These are phyloP conservation scores for Brotula barbata DNA, from an alignment of 2,797 vertebrate species.

Conservation along the genomic window DNA sequence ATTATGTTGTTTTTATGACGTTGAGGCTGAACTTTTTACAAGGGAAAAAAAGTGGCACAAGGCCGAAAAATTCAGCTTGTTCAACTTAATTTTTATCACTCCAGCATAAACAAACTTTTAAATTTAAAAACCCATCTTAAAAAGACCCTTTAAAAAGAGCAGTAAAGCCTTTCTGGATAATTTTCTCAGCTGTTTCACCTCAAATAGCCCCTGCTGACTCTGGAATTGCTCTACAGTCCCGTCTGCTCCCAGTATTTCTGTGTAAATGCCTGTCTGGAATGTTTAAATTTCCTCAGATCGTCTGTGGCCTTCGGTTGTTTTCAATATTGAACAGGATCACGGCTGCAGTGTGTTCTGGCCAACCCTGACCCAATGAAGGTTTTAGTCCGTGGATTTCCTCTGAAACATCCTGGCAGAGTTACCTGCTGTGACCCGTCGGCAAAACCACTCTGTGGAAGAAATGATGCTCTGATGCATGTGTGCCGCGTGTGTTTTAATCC, in stretches of 20 bases:
- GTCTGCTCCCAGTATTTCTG: neutral
- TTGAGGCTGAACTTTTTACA: too few relatives aligned
- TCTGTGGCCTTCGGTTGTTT: neutral
- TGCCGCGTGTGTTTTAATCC: too few relatives aligned
- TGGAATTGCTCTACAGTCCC: neutral
- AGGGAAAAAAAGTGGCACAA: too few relatives aligned
- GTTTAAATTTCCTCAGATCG: neutral
- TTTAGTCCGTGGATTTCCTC: constrained; percentile 17
- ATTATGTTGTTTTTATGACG: too few relatives aligned
- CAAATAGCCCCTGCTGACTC: neutral
- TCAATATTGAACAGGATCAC: constrained; percentile 9
- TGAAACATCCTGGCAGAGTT: constrained; percentile 27
- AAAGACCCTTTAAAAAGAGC: too few relatives aligned
- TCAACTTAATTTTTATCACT: neutral
- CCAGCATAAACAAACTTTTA: neutral
- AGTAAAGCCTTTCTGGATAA: neutral
- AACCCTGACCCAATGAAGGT: constrained; percentile 29
- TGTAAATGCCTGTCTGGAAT: neutral
- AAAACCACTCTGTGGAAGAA: neutral
- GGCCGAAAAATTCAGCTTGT: neutral
- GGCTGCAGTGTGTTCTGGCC: constrained; percentile 2
- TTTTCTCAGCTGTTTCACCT: neutral
- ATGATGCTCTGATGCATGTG: too few relatives aligned
- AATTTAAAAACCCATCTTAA: too few relatives aligned
- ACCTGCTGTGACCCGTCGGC: neutral